A percentile compares a stretch with the other conserved stretches of the same genome.
Evolutionary conservation across 92 coral and sea anemone species (phyloP).

Genomic region (Parazoanthus swiftii): DNA sequence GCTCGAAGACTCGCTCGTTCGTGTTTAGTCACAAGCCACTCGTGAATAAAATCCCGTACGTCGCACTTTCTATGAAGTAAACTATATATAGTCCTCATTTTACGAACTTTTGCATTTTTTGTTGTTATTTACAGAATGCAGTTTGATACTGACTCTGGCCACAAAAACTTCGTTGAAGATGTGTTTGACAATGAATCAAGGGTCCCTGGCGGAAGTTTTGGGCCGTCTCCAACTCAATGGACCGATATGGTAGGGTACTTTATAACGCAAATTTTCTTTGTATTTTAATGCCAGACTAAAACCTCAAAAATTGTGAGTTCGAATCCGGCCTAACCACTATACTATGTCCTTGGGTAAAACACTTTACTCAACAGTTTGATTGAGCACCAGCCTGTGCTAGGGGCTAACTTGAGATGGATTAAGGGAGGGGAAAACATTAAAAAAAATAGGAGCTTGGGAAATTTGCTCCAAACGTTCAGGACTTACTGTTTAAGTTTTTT

Average conservation of each 20-base stretch:
- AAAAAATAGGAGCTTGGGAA: no score
- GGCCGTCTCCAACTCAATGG: conserved; percentile 66
- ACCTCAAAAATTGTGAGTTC: no score
- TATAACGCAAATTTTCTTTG: no score
- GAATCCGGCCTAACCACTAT: neutral
- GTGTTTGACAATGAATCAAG: conserved; percentile 86
- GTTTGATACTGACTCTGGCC: conserved; percentile 83
- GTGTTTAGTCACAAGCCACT: no score
- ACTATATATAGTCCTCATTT: no score
- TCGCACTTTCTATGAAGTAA: no score
- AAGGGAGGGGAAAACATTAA: neutral
- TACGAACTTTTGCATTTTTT: neutral
- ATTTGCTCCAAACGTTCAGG: no score
- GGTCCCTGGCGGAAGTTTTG: conserved; percentile 80
- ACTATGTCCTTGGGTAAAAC: neutral
- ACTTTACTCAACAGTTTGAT: neutral
- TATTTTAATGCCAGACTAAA: neutral
- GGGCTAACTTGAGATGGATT: neutral
- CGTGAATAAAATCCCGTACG: no score
- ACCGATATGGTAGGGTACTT: conserved; percentile 78
- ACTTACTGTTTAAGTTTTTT: no score
- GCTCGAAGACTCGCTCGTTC: no score
- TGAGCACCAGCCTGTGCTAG: neutral
- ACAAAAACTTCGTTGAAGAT: conserved; percentile 82
- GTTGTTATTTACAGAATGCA: conserved; percentile 50